phyloP scores from a whole-genome alignment of 2,888 invertebrate genomes.

The Charanyca ferruginea region DNA sequence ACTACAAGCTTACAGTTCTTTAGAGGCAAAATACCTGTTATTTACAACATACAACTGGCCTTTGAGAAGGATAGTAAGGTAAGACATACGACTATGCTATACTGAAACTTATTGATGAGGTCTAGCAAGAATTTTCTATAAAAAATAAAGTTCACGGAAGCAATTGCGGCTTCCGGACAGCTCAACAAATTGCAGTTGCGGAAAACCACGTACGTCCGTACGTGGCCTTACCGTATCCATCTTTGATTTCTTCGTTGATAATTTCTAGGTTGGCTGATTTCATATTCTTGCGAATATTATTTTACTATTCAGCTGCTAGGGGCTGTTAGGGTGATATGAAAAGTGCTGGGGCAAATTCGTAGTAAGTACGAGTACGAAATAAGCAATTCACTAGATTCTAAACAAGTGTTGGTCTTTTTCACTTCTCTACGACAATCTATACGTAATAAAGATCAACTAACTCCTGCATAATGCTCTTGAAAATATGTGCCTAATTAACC shows the following conservation, averaged over 20 bases:
- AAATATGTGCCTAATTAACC: background rate
- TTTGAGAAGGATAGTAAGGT: slow-evolving; percentile 93
- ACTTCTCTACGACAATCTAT: background rate
- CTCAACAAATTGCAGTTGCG: background rate
- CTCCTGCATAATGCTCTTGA: background rate
- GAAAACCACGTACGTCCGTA: slow-evolving; percentile 11
- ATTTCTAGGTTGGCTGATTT: background rate
- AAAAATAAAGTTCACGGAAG: slow-evolving; percentile 16
- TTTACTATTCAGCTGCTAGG: background rate
- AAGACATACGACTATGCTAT: slow-evolving; percentile 38
- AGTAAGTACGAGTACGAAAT: too few species aligned
- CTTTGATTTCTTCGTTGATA: slow-evolving; percentile 9
- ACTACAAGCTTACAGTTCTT: slow-evolving; percentile 96
- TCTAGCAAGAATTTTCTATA: background rate
- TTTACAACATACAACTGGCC: slow-evolving; percentile 96
- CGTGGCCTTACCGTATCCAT: slow-evolving; percentile 15
- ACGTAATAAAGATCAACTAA: background rate
- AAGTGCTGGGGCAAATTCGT: background rate
- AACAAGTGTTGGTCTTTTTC: background rate
- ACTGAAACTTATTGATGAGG: background rate
- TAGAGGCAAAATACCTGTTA: slow-evolving; percentile 94
- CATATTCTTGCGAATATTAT: background rate
- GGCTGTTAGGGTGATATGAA: background rate
- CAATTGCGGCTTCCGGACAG: slow-evolving; percentile 16
- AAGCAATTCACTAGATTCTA: too few species aligned